Evolutionary conservation across 2,113 vertebrate genomes (phyloP), one percentile per base, ranked within the genome.

Genomic region (Ceyx margarethae): DNA sequence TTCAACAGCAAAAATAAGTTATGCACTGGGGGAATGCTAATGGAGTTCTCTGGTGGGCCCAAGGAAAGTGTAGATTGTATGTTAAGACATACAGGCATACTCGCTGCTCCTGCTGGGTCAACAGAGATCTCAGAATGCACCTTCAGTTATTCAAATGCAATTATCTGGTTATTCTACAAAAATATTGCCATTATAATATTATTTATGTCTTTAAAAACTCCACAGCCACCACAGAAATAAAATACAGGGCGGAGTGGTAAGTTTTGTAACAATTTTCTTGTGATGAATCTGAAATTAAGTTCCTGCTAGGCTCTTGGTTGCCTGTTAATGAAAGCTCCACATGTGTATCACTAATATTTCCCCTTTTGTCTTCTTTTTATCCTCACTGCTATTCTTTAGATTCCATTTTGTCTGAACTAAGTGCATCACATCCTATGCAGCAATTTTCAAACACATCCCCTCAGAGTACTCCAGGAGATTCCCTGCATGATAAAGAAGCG

Each of bases 401-500:
- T 91, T 88, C 72, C 74, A 75, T 91, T 90, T 86, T 81, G 33
- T 72, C 75, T 69, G 45, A 72, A 22, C 50, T 92, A 72, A 89
- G 42, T 61, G 35, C 58, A 79, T 66, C 66, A 66, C 77, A 92
- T 94, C 71, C 64, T 89, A 69, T 62, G 65, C 31, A 89, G 43
- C 33, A 68, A 48, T 93, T 91, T 93, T 91, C 93, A 89, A 81
- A 93, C 54, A 43, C 37, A 89, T 75, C 65, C 71, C 88, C 33
- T 43, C 60, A 81, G 81, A 95, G 73, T 3, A 76, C 37, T 89
- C 71, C 84, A 80, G 85, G 66, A 91, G 92, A 94, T 91, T 57
- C 51, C 40, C 66, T 94, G 51, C 16, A 66, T 64, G 91, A 89
- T 95, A 95, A 95, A 93, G 78, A 78, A 85, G 57, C 0, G 33